These are phyloP conservation scores for Anas flavirostris DNA, from an alignment of 2,797 vertebrate genomes.

Conservation along the genomic window DNA sequence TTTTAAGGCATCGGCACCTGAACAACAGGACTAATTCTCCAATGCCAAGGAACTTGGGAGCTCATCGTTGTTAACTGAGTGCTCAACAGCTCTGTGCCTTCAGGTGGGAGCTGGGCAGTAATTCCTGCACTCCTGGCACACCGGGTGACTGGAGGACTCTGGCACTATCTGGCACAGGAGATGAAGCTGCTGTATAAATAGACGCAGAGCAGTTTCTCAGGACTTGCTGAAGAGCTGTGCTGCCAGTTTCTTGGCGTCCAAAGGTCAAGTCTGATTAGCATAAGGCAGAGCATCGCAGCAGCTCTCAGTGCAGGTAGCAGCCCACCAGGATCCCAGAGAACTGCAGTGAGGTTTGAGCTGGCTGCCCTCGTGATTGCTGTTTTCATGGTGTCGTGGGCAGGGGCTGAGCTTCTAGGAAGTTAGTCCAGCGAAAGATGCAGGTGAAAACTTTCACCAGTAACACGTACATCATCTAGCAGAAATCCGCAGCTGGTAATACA, in stretches of 20 bases:
- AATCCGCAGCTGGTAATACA: not conserved
- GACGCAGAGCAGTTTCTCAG: not conserved
- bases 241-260: not conserved
- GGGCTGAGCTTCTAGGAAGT: not conserved
- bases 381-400: not conserved
- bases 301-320: fast-evolving
- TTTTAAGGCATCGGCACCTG: not conserved
- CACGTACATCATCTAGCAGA: not conserved
- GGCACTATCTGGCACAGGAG: not conserved
- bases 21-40: not conserved
- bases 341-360: not conserved
- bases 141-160: not conserved
- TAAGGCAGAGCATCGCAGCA: not conserved
- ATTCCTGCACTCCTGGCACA: fast-evolving
- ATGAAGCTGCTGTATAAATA: not conserved
- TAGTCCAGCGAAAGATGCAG: not conserved
- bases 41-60: not conserved
- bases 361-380: not conserved
- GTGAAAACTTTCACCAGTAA: not conserved
- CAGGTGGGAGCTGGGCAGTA: not conserved
- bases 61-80: not conserved
- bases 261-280: not conserved
- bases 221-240: not conserved
- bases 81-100: fast-evolving
- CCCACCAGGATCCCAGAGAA: not conserved